Base-by-base conservation (phyloP, 2,888 invertebrate species). In the Micoletzkya japonica region DNA sequence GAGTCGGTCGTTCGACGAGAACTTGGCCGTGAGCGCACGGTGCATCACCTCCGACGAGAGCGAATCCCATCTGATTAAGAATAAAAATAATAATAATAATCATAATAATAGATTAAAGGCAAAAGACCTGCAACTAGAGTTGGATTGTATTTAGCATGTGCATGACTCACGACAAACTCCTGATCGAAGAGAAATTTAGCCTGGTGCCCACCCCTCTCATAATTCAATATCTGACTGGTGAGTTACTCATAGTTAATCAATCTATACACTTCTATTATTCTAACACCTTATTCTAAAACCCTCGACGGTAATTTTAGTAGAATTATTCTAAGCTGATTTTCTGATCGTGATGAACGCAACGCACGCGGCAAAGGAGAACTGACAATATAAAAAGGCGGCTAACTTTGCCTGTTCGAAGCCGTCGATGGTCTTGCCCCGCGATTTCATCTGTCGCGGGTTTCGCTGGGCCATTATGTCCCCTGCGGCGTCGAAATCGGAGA, bases 41-140 rank as follows among this genome's bases (percentile, higher is more conserved):
- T 70, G 32, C 79, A 79, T 79, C 4, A 77, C 75, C 26, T 71
- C 20, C 17, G 70, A 61, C 39, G 72, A 74, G 57, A 72, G 39
- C 10, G 59, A 6, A 30, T 75, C 71, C 79, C 79, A 79, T 60
- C 77, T 76, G 57, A n/a, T n/a, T n/a, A n/a, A 50, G 50, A 14
- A 44, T 14, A 20, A 44, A 44, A 44, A 44, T 44, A 44, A 14
- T 20, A 44, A 44, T 54, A 7, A 54, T 17, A 17, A 54, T 24
- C 24, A 54, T 20, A 54, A 7, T 24, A n/a, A n/a, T 44, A 44
- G 44, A 44, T 14, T 20, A 44, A 44, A 14, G 44, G 44, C 14
- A n/a, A n/a, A n/a, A n/a, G n/a, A n/a, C n/a, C n/a, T n/a, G n/a
- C n/a, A 44, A 20, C 44, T 44, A 44, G 20, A 14, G 10, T 20